Conservation (phyloP, 1,140 invertebrate species). For the Melanaphis sacchari region DNA sequence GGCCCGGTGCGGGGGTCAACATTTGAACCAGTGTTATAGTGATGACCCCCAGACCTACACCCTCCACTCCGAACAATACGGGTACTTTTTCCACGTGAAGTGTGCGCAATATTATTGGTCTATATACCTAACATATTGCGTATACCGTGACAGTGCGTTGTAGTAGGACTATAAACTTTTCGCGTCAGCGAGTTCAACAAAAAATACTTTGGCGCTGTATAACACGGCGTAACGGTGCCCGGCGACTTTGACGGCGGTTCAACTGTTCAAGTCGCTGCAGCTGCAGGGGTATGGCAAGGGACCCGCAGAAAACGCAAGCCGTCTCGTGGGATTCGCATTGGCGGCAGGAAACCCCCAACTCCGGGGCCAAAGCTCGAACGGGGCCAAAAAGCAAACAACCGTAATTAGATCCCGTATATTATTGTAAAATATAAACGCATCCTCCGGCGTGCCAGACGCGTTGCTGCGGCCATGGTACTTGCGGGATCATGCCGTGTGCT, state of each 20-base stretch:
- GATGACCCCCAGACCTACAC: neutral
- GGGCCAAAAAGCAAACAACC: slow-evolving; percentile 41
- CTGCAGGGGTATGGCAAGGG: neutral
- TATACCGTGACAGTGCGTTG: neutral
- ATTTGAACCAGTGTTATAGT: neutral
- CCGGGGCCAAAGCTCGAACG: neutral
- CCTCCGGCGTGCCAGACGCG: neutral
- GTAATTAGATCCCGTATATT: slow-evolving; percentile 49
- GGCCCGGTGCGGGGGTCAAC: neutral
- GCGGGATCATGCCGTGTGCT: neutral
- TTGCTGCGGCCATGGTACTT: neutral
- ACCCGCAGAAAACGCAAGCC: slow-evolving; percentile 21
- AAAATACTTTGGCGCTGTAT: neutral
- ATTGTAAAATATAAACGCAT: neutral
- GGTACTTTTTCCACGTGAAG: neutral
- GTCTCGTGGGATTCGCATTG: neutral
- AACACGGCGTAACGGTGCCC: neutral
- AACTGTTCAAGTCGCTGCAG: neutral
- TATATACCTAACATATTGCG: neutral
- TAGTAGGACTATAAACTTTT: neutral
- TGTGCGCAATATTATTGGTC: too few species aligned
- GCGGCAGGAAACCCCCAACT: neutral
- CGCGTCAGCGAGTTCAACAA: neutral
- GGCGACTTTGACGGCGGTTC: neutral
- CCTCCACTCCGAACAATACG: neutral